Conservation (phyloP, 1,140 invertebrate species). For the Halictus rubicundus region DNA sequence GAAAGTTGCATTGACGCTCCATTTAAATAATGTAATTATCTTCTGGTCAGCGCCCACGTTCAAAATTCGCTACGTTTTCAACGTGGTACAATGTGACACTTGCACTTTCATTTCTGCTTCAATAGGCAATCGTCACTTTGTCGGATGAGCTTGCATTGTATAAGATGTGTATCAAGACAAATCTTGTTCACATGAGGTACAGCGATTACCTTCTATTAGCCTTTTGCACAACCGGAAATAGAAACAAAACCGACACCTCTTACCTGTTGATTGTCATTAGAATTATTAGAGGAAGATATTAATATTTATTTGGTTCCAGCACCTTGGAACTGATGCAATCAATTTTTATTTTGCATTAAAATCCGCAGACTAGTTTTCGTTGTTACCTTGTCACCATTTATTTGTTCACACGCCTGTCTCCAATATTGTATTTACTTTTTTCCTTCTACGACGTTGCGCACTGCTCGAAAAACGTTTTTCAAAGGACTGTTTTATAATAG, state of each 20-base stretch:
- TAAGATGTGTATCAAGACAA: conserved; percentile 10
- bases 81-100: not conserved
- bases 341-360: too few relatives aligned
- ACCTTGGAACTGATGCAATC: too few relatives aligned
- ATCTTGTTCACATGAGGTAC: conserved; percentile 14
- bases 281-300: too few relatives aligned
- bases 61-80: conserved; percentile 27
- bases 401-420: not conserved
- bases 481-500: too few relatives aligned
- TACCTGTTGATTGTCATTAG: not conserved
- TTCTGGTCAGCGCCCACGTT: not conserved
- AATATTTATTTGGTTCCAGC: too few relatives aligned
- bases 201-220: conserved; percentile 31
- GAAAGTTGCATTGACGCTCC: conserved; percentile 32
- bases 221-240: not conserved
- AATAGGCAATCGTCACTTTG: conserved; percentile 11
- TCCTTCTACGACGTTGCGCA: too few relatives aligned
- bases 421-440: too few relatives aligned
- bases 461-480: too few relatives aligned
- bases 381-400: too few relatives aligned
- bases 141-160: not conserved
- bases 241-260: conserved; percentile 7
- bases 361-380: too few relatives aligned
- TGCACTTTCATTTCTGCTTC: not conserved
- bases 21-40: not conserved